phyloP scores from a whole-genome alignment of 2,888 invertebrate species.

The Melipona beecheii region DNA sequence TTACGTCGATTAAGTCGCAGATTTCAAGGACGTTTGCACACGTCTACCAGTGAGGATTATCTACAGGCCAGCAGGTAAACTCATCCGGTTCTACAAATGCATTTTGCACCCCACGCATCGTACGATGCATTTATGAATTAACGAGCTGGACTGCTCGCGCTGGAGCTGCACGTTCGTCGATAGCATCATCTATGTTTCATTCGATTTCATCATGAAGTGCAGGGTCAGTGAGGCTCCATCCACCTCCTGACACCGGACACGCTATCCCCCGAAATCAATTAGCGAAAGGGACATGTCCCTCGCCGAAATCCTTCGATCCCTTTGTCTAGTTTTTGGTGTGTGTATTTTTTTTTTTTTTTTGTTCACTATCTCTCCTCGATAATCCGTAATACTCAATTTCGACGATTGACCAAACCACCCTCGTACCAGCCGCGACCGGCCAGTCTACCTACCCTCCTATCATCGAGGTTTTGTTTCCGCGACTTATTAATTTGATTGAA shows the following conservation, averaged over 20 bases:
- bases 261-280: conserved; percentile 68
- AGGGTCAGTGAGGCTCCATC: conserved; percentile 66
- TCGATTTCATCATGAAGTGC: conserved; percentile 76
- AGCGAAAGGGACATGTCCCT: conserved; percentile 72
- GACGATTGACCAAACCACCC: conserved; percentile 79
- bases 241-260: conserved; percentile 59
- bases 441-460: conserved; percentile 63
- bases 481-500: conserved; percentile 84
- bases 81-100: conserved; percentile 66
- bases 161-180: conserved; percentile 64
- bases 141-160: conserved; percentile 71
- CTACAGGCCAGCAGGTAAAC: conserved; percentile 52
- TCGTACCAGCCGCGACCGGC: conserved; percentile 74
- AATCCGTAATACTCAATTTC: conserved; percentile 83
- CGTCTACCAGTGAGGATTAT: conserved; percentile 51
- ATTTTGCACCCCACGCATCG: conserved; percentile 70
- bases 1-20: conserved; percentile 39
- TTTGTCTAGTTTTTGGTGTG: conserved; percentile 62
- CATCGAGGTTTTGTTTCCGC: conserved; percentile 76
- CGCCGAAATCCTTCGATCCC: conserved; percentile 69
- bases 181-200: conserved; percentile 82
- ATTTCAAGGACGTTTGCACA: conserved; percentile 23
- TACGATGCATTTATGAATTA: conserved; percentile 79
- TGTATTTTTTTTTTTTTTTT: conserved; percentile 24
- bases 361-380: conserved; percentile 67